A percentile compares a stretch with the other conserved stretches of the same genome.
These are phyloP conservation scores for Centropristis striata DNA, from an alignment of 2,113 vertebrate genomes.

Conservation along the genomic window DNA sequence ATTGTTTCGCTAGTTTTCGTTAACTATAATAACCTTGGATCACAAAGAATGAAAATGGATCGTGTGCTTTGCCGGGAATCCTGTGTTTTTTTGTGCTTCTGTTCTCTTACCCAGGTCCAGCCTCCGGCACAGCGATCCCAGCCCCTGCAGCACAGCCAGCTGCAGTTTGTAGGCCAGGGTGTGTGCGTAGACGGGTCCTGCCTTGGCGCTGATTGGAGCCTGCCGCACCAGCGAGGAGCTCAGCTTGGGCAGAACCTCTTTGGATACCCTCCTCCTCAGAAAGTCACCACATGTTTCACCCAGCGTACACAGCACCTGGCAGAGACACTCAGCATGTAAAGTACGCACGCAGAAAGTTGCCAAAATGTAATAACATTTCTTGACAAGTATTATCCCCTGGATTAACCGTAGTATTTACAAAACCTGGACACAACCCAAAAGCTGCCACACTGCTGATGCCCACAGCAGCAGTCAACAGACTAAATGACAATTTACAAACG, in stretches of 20 bases:
- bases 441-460: background rate
- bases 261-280: constrained; percentile 91
- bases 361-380: background rate
- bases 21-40: too few relatives aligned
- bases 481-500: background rate
- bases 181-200: constrained; percentile 90
- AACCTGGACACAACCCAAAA: rapidly evolving
- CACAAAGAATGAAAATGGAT: too few relatives aligned
- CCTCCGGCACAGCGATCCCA: constrained; percentile 90
- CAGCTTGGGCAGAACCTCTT: constrained; percentile 92
- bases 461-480: background rate
- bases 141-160: constrained; percentile 90
- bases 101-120: constrained; percentile 90
- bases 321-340: constrained; percentile 20
- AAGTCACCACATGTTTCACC: constrained; percentile 91
- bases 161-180: constrained; percentile 94
- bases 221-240: constrained; percentile 86
- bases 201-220: constrained; percentile 89
- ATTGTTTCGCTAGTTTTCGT: too few relatives aligned
- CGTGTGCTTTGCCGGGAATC: background rate
- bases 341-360: background rate
- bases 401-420: background rate
- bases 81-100: background rate
- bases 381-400: background rate
- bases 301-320: constrained; percentile 90